Base-by-base conservation (phyloP, 2,797 vertebrate species). In the Arrhamphus sclerolepis region DNA sequence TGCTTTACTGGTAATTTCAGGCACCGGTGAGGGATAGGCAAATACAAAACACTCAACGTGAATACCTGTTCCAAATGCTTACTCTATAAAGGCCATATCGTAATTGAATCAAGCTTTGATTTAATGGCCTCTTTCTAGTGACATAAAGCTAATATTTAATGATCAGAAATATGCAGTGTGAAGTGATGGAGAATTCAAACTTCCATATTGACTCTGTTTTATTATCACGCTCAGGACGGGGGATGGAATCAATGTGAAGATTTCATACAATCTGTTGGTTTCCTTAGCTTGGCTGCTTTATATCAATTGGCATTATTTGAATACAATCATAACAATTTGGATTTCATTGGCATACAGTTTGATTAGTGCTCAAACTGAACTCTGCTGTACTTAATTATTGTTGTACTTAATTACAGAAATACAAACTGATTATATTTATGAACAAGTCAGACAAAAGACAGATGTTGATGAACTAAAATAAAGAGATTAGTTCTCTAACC, bases 31-130 rank as follows among this genome's bases (percentile, higher is more conserved):
- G 66, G 82, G 72, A 77, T 39, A 42, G 70, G 57, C 38, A 76
- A 82, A 75, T 80, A 71, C 82, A 86, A 84, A 77, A 84, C 62
- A 72, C 55, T 74, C 44, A 47, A 46, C 73, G 77, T 67, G 70
- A 67, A 78, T 70, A 65, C 26, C 57, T 53, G 26, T 18, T 59
- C 66, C 70, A 64, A 68, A 44, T 24, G 40, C 41, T 66, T 1
- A 7, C 58, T 72, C 62, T 66, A 64, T 74, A 86, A 88, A 75
- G 82, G 64, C 71, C 53, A 16, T 26, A 56, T 48, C 29, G 29
- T 83, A 81, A 85, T 83, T 65, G 66, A n/a, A 86, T 64, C 44
- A 29, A 47, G 41, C 56, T 59, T 48, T 44, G 38, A 5, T 48
- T 59, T 42, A 50, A 26, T 0, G 34, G 52, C 17, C 6, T 14